A percentile compares a stretch with the other conserved stretches of the same genome.
phyloP scores from a whole-genome alignment of 2,797 vertebrate genomes.

The Neomorphus geoffroyi region DNA sequence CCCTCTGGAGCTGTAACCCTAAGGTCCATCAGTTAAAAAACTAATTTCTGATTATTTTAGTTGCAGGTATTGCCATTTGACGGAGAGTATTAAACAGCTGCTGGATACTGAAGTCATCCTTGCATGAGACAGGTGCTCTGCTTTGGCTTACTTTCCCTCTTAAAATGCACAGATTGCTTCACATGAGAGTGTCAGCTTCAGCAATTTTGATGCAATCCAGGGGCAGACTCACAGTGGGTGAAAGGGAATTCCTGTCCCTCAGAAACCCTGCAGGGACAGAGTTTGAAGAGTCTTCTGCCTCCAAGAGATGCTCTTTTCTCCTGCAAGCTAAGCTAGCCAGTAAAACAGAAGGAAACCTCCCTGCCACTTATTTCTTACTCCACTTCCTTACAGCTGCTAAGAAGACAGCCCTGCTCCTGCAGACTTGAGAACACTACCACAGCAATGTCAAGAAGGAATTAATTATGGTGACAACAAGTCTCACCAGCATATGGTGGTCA shows the following conservation, averaged over 20 bases:
- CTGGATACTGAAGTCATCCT: neutral
- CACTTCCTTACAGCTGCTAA: neutral
- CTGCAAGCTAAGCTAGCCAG: neutral
- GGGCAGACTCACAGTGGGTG: neutral
- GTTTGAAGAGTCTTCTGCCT: neutral
- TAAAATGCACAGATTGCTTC: neutral
- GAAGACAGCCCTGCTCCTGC: neutral
- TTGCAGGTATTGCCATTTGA: neutral
- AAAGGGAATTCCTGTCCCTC: neutral
- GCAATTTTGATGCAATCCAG: neutral
- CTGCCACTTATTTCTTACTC: neutral
- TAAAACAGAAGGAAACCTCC: neutral
- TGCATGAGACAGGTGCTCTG: neutral
- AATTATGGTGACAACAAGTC: neutral
- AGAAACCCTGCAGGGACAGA: neutral
- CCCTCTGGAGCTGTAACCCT: neutral
- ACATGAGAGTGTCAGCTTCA: neutral
- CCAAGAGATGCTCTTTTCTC: neutral
- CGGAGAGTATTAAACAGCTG: neutral
- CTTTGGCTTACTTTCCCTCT: neutral
- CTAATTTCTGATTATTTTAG: neutral
- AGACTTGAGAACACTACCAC: neutral
- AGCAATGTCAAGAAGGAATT: neutral
- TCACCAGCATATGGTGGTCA: slow-evolving; percentile 33
- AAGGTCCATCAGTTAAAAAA: neutral